These are phyloP conservation scores for Callaeas wilsoni DNA, from an alignment of 2,113 vertebrate species.

Conservation along the genomic window DNA sequence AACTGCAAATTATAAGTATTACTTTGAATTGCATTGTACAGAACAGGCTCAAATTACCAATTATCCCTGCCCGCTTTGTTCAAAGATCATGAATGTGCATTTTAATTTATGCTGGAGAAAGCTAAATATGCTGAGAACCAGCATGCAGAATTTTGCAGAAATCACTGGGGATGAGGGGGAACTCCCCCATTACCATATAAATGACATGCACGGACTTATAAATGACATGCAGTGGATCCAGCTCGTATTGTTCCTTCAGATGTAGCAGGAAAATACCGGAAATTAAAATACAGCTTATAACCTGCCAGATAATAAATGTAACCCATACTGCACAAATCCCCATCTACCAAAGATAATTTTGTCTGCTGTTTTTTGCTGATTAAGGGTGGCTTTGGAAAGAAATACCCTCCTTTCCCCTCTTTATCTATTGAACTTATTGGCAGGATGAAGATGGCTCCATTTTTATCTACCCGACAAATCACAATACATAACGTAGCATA, in stretches of 20 bases:
- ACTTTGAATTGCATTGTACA: background rate
- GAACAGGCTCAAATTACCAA: background rate
- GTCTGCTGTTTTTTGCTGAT: slow-evolving; percentile 45
- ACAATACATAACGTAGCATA: background rate
- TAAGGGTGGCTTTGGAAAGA: slow-evolving; percentile 11
- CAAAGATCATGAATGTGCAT: slow-evolving; percentile 33
- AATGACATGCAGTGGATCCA: background rate
- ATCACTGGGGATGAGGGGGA: background rate
- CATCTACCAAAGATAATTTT: slow-evolving; percentile 35
- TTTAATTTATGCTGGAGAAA: background rate
- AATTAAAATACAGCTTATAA: slow-evolving; percentile 53
- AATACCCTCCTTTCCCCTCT: background rate
- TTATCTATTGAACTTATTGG: slow-evolving; percentile 11
- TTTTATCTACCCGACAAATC: background rate
- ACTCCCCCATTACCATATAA: slow-evolving; percentile 27
- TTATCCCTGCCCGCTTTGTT: background rate
- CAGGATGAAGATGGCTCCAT: background rate
- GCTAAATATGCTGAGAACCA: background rate
- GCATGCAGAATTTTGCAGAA: background rate
- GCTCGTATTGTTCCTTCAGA: background rate
- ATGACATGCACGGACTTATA: background rate
- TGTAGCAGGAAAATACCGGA: background rate
- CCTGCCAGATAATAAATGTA: slow-evolving; percentile 34
- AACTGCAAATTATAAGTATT: slow-evolving; percentile 52
- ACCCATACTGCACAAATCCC: slow-evolving; percentile 32